Evolutionary conservation across 1,140 invertebrate species (phyloP).

Genomic region (Triops longicaudatus): DNA sequence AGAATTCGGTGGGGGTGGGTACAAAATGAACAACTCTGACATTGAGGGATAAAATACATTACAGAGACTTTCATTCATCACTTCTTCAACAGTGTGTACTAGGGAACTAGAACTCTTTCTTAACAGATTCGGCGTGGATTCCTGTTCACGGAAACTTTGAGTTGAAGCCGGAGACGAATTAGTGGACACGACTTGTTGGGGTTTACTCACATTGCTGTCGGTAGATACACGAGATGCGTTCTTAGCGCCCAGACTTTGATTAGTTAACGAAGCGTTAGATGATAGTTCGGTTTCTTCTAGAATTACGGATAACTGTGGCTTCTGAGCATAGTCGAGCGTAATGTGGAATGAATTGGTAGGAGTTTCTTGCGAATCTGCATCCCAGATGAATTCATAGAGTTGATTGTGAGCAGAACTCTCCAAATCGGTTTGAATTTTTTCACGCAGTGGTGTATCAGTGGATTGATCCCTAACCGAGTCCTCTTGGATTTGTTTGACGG

Average conservation of each 20-base stretch:
- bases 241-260: not conserved
- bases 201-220: not conserved
- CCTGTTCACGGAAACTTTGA: not conserved
- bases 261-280: not conserved
- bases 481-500: not conserved
- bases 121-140: not conserved
- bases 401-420: not conserved
- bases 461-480: not conserved
- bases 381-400: not conserved
- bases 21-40: not conserved
- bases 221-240: not conserved
- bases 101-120: not conserved
- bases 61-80: slow-evolving; percentile 20
- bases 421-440: not conserved
- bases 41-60: slow-evolving; percentile 16
- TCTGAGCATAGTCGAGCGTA: not conserved
- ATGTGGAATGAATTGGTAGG: not conserved
- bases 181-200: not conserved
- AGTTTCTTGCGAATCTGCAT: not conserved
- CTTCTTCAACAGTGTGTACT: slow-evolving; percentile 18
- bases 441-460: not conserved
- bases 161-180: not conserved
- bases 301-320: not conserved
- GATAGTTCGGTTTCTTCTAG: not conserved
- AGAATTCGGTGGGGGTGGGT: slow-evolving; percentile 7